phyloP scores from a whole-genome alignment of 1,140 invertebrate genomes.

The Zelostemma sp. region DNA sequence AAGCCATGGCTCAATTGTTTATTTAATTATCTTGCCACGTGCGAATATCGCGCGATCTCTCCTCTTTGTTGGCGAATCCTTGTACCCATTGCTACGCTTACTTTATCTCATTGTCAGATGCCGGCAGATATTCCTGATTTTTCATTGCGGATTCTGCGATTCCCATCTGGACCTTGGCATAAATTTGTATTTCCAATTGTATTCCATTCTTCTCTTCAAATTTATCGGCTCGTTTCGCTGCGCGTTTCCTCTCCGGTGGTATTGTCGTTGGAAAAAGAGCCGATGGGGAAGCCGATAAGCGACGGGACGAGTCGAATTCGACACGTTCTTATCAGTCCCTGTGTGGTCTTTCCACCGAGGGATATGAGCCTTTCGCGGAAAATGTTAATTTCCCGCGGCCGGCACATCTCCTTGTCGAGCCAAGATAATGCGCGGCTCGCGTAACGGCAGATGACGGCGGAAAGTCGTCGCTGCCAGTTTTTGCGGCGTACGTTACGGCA shows the following conservation, averaged over 20 bases:
- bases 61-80: conserved; percentile 44
- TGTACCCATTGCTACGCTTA: conserved; percentile 49
- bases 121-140: conserved; percentile 46
- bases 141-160: conserved; percentile 49
- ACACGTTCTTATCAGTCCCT: not conserved
- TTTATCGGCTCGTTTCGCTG: conserved; percentile 42
- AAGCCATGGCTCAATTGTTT: conserved; percentile 31
- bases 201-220: conserved; percentile 39
- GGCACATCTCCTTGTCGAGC: conserved; percentile 1
- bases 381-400: not conserved
- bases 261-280: conserved; percentile 26
- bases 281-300: not conserved
- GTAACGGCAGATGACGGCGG: conserved; percentile 13
- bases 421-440: not conserved
- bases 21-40: conserved; percentile 43
- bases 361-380: conserved; percentile 3
- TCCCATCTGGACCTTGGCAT: conserved; percentile 48
- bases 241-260: conserved; percentile 21
- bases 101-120: conserved; percentile 50
- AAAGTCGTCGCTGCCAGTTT: conserved; percentile 33
- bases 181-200: conserved; percentile 45
- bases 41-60: conserved; percentile 42
- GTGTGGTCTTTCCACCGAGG: not conserved
- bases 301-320: not conserved
- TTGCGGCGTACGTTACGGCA: conserved; percentile 29